Evolutionary conservation across 2,797 vertebrate species (phyloP).

Genomic region (Erethizon dorsatum): DNA sequence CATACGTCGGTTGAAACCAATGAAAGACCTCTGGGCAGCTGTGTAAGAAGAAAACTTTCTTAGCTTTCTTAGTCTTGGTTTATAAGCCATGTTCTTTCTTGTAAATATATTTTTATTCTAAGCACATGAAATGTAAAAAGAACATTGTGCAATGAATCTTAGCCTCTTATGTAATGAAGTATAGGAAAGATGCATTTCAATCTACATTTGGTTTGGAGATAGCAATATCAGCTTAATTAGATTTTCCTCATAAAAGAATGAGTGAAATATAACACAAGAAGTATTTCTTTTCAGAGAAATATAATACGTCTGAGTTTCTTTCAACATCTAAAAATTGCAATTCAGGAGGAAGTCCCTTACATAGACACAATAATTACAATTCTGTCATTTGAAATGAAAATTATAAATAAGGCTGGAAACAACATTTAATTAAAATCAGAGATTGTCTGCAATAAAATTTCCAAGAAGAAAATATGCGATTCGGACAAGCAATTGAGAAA

Average conservation of each 20-base stretch:
- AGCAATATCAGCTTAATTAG: constrained; percentile 56
- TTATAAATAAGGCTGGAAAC: constrained; percentile 72
- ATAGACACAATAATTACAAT: constrained; percentile 72
- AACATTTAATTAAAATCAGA: constrained; percentile 78
- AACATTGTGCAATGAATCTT: neutral
- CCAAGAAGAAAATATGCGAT: constrained; percentile 34
- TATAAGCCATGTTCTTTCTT: neutral
- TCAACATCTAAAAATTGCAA: constrained; percentile 16
- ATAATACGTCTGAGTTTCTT: constrained; percentile 43
- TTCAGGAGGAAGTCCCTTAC: constrained; percentile 50
- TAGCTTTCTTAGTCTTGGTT: neutral
- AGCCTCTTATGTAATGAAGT: neutral
- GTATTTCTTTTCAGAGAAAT: constrained; percentile 55
- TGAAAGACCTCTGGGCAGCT: neutral
- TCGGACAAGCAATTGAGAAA: constrained; percentile 23
- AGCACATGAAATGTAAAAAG: constrained; percentile 15
- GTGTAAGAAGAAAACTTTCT: neutral
- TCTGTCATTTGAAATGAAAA: constrained; percentile 73
- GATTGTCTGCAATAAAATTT: constrained; percentile 73
- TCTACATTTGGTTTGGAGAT: constrained; percentile 39
- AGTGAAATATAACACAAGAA: constrained; percentile 41
- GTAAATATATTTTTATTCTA: constrained; percentile 39
- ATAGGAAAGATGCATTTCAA: neutral
- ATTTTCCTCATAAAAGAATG: constrained; percentile 47
- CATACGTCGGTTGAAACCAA: neutral